Base-by-base conservation (phyloP, 2,113 vertebrate species). In the Rhineura floridana region DNA sequence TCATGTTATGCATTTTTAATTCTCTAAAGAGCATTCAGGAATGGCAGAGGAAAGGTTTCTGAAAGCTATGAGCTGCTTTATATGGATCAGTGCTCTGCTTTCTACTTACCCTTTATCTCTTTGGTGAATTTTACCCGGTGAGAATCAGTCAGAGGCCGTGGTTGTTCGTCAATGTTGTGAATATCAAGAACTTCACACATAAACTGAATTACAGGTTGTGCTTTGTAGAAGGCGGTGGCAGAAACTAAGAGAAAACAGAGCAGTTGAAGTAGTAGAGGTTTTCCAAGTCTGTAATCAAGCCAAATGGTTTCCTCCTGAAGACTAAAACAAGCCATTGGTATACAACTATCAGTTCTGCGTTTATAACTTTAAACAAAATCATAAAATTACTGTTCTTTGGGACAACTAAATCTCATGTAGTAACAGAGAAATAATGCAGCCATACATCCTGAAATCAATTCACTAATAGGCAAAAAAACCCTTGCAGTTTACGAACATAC, bases 111-210 rank as follows among this genome's bases (percentile, higher is more conserved):
- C 98, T 99, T 99, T 97, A 99, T 99, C 98, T 99, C 99, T 99
- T 99, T 99, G 98, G 99, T 99, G 98, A 99, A 99, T 97, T 99
- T 99, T 97, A 99, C 99, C 94, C 99, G 96, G 96, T 99, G 99
- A 87, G 99, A 99, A 97, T 99, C 99, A 89, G 99, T 99, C 96
- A 99, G 98, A 90, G 98, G 98, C 89, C 98, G 98, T 42, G 99
- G 99, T 94, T 99, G 99, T 95, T 99, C 99, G 90, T 99, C 99
- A 75, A 99, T 99, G 97, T 99, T 99, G 97, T 99, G 99, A 95
- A 99, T 99, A 97, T 99, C 99, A 96, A 99, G 98, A 91, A 99
- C 99, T 97, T 99, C 99, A 97, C 99, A 99, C 99, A 99, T 99
- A 95, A 99, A 99, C 96, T 99, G 98, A 95, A 99, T 99, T 93